phyloP scores from a whole-genome alignment of 2,888 invertebrate genomes.

The Hemistola chrysoprasaria region DNA sequence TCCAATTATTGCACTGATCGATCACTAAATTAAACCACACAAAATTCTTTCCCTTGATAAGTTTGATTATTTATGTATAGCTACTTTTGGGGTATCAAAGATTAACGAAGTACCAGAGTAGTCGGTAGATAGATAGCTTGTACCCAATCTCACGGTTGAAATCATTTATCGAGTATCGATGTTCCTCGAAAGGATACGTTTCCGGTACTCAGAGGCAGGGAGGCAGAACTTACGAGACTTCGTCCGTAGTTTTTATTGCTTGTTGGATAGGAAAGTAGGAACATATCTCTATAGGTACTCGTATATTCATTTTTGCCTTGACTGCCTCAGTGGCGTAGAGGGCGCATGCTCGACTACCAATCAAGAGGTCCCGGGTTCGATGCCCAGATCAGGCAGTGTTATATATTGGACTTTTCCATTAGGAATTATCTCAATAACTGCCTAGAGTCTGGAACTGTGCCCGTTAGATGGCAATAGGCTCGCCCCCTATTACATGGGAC shows the following conservation, averaged over 20 bases:
- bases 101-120: constrained; percentile 22
- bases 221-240: constrained; percentile 2
- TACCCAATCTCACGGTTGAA: constrained; percentile 35
- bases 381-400: too few relatives aligned
- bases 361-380: too few relatives aligned
- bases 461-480: too few relatives aligned
- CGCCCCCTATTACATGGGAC: too few relatives aligned
- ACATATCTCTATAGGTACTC: too few relatives aligned
- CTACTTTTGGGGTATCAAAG: constrained; percentile 24
- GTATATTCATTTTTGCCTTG: too few relatives aligned
- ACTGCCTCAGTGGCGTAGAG: too few relatives aligned
- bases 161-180: constrained; percentile 36
- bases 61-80: constrained; percentile 24
- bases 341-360: too few relatives aligned
- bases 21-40: neutral
- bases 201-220: constrained; percentile 5
- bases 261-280: neutral
- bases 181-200: constrained; percentile 12
- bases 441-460: too few relatives aligned
- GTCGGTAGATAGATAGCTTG: constrained; percentile 16
- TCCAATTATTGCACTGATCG: too few relatives aligned
- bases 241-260: constrained; percentile 4
- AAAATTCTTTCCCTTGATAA: constrained; percentile 6
- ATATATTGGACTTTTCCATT: too few relatives aligned
- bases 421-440: too few relatives aligned